Evolutionary conservation across 2,113 vertebrate species (phyloP), one percentile per base, ranked within the genome.

Genomic region (Electrona antarctica): DNA sequence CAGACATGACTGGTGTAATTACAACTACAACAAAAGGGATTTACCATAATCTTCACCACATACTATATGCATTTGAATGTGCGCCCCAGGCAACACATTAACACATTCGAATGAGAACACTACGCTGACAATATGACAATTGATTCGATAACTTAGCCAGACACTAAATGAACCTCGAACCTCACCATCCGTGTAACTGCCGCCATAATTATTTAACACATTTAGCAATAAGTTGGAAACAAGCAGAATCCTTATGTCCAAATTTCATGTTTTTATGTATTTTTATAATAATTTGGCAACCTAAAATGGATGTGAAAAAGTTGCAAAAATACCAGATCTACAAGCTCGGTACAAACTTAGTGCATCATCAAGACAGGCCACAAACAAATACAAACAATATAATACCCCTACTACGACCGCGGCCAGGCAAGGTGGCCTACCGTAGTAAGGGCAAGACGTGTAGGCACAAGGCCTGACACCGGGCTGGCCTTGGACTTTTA

Each of bases 231-330:
- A 3, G 47, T 67, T 65, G 12, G 0, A 67, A 60, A 67, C 71
- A 41, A 61, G 71, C 33, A 41, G 33, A 41, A 41, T 41, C 33
- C 3, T 41, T 29, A 13, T 41, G 33, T 63, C 61, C 15, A 49
- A 61, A 48, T 78, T 55, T 77, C 51, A 77, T 83, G 78, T 73
- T 41, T 33, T 41, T 41, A 41, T 4, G 33, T 41, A 41, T 41
- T 2, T 41, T 41, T 41, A 41, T 41, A 41, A 41, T 41, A 3
- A 41, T 41, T 41, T 41, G 3, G 2, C 33, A 21, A 21, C 21
- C 21, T 21, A 21, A 21, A 21, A 21, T 21, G 1, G n/a, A n/a
- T n/a, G n/a, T n/a, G n/a, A n/a, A n/a, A n/a, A n/a, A n/a, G 21
- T 21, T 21, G 21, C 21, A 21, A 21, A 21, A 21, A 21, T 21